Evolutionary conservation across 2,113 vertebrate genomes (phyloP).

Genomic region (Tamias sibiricus): DNA sequence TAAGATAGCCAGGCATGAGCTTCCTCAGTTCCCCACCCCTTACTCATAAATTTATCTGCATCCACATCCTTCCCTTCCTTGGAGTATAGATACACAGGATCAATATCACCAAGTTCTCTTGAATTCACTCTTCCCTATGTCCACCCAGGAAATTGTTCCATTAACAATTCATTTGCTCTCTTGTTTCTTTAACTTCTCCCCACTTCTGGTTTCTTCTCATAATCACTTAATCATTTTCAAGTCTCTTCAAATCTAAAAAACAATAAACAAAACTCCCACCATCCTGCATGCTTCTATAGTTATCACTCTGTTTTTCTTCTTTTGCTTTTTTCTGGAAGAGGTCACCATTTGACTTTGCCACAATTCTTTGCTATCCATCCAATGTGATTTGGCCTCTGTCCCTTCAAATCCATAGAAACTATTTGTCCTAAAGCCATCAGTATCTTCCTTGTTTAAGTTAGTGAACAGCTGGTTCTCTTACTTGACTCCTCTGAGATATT

Average conservation of each 20-base stretch:
- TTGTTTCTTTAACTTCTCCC: slow-evolving; percentile 29
- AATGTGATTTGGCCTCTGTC: background rate
- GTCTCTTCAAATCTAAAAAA: slow-evolving; percentile 8
- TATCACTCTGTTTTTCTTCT: background rate
- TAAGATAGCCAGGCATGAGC: background rate
- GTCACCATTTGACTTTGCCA: background rate
- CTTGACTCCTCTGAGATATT: background rate
- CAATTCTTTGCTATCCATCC: background rate
- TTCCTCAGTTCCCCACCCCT: background rate
- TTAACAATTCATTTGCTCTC: background rate
- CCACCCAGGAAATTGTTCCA: background rate
- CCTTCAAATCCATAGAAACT: background rate
- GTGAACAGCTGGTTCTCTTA: no score
- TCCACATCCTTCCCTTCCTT: background rate
- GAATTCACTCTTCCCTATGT: background rate
- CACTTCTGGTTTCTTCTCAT: slow-evolving; percentile 4
- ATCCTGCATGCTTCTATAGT: background rate
- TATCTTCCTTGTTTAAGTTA: background rate
- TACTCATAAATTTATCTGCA: background rate
- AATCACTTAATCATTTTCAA: background rate
- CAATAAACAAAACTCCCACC: background rate
- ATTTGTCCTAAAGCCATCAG: background rate
- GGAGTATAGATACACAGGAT: background rate
- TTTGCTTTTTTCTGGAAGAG: background rate
- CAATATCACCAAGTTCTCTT: background rate